Conservation (phyloP, 2,797 vertebrate species). For the Rhabdophis nuchalis region DNA sequence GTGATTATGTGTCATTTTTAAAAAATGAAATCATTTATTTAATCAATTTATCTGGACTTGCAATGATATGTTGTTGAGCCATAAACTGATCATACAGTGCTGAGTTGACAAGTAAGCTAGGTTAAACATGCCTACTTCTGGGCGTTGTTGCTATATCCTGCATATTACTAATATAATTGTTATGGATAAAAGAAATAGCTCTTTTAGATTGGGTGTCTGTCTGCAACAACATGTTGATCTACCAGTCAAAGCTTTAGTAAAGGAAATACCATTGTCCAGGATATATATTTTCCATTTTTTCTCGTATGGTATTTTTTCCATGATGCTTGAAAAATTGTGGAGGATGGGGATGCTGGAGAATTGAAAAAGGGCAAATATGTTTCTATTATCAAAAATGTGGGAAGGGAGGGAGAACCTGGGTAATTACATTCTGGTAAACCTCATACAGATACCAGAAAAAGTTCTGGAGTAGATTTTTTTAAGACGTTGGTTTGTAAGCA, state of each 20-base stretch:
- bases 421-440: not conserved
- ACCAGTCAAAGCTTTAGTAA: not conserved
- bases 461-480: not conserved
- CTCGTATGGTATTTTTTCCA: not conserved
- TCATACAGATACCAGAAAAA: not conserved
- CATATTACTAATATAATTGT: not conserved
- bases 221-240: not conserved
- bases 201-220: not conserved
- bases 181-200: not conserved
- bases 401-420: not conserved
- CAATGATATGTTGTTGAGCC: not conserved
- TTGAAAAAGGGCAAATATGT: not conserved
- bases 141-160: not conserved
- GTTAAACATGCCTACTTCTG: not conserved
- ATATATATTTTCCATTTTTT: not conserved
- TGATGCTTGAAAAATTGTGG: not conserved
- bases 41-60: not conserved
- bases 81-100: not conserved
- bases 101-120: not conserved
- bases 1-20: not conserved
- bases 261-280: not conserved
- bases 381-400: not conserved
- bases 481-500: not conserved
- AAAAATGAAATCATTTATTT: not conserved
- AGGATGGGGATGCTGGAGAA: not conserved